Evolutionary conservation across 2,113 vertebrate species (phyloP).

Genomic region (Phoxinus phoxinus): DNA sequence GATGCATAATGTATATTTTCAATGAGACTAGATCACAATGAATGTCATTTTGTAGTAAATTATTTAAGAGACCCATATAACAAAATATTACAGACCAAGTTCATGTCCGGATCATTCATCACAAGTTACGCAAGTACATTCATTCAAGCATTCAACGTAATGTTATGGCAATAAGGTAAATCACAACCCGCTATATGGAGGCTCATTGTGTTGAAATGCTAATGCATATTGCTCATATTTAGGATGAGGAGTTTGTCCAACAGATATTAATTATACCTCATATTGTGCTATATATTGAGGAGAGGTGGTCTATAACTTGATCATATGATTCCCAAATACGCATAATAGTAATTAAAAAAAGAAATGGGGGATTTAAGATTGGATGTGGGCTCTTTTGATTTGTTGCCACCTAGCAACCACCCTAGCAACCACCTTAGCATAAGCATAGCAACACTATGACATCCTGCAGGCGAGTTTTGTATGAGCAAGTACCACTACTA

Average conservation of each 20-base stretch:
- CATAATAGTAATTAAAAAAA: background rate
- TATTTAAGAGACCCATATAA: background rate
- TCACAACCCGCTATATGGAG: background rate
- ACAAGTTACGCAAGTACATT: background rate
- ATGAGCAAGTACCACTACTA: background rate
- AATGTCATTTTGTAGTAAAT: constrained; percentile 20
- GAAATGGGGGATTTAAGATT: background rate
- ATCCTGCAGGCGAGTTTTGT: background rate
- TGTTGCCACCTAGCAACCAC: background rate
- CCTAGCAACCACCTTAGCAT: background rate
- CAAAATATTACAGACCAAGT: background rate
- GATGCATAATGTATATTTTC: background rate
- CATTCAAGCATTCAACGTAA: background rate
- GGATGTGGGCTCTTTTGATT: background rate
- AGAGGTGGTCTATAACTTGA: background rate
- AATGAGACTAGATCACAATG: constrained; percentile 1
- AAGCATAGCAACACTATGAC: background rate
- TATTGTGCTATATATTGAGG: background rate
- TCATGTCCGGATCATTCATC: background rate
- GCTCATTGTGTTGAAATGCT: background rate
- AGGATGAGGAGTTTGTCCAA: constrained; percentile 7
- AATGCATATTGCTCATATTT: background rate
- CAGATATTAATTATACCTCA: constrained; percentile 11
- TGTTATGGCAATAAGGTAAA: constrained; percentile 17
- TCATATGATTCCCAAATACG: background rate